Conservation (phyloP, 2,888 invertebrate genomes). For the Apotomis betuletana region DNA sequence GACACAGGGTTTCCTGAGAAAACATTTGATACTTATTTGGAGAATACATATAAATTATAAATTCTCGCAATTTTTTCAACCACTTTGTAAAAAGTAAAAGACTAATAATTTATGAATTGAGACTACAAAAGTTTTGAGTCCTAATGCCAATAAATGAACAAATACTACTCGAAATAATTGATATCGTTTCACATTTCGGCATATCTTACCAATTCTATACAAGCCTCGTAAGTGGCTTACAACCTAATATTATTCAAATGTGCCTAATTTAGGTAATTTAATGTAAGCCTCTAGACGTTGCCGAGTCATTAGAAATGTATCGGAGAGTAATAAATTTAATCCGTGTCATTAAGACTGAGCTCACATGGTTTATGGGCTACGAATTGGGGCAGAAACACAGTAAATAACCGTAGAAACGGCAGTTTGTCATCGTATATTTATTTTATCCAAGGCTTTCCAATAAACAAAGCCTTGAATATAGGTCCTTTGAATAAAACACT, state of each 20-base stretch:
- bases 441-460: neutral
- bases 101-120: too few relatives aligned
- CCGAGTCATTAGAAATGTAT: conserved; percentile 39
- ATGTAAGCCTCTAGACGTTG: conserved; percentile 13
- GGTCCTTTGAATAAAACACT: neutral
- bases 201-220: neutral
- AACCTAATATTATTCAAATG: conserved; percentile 13
- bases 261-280: conserved; percentile 6
- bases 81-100: too few relatives aligned
- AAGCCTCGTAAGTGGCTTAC: neutral
- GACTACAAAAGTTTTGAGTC: neutral
- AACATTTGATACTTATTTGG: too few relatives aligned
- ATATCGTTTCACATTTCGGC: neutral
- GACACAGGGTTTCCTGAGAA: too few relatives aligned
- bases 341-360: conserved; percentile 40
- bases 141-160: neutral
- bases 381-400: conserved; percentile 34
- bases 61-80: too few relatives aligned
- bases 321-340: conserved; percentile 39
- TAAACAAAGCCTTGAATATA: neutral
- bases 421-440: conserved; percentile 8
- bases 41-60: too few relatives aligned
- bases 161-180: neutral
- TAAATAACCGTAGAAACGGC: conserved; percentile 14
- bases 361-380: conserved; percentile 37